Evolutionary conservation across 1,140 invertebrate genomes (phyloP), one percentile per base, ranked within the genome.

Genomic region (Aphaenogaster floridana): DNA sequence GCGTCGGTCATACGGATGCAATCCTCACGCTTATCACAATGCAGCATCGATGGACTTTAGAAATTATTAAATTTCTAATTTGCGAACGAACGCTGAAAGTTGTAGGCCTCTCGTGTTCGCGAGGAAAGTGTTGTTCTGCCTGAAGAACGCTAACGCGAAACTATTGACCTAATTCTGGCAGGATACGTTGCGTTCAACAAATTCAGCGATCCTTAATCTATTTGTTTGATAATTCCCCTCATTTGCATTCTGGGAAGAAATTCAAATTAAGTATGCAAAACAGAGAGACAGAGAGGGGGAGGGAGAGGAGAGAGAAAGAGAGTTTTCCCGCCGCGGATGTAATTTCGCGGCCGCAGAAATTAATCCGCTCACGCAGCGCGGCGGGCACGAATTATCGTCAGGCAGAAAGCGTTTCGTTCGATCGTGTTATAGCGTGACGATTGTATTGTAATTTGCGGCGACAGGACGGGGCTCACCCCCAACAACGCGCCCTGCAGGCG

Each of bases 401-500:
- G 42, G 17, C n/a, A 84, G 54, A 84, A 84, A 84, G 69, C 69
- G 42, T 84, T 84, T 84, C 28, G 39, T 17, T 61, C 68, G 69
- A 83, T 74, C 78, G 78, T 83, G 45, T 76, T 84, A 48, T 84
- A 59, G 68, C 78, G 78, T 81, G 78, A 81, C 36, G 78, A 81
- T 81, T 81, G 78, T n/a, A 81, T 81, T 69, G 48, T 81, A 81
- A 81, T 81, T 81, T 81, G 64, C 21, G 63, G 64, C 78, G 78
- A 39, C 13, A 66, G 63, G 11, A 54, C 66, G 45, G 15, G 52
- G 72, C 42, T 63, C 15, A 50, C 72, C 54, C 54, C 54, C 54
- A n/a, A 42, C 54, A n/a, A 42, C 54, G 48, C 54, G 48, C 64
- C 57, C 64, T 69, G 64, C 78, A 69, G 64, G 36, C 52, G 64